Evolutionary conservation across 2,113 vertebrate species (phyloP).

Genomic region (Morphnarchus princeps): DNA sequence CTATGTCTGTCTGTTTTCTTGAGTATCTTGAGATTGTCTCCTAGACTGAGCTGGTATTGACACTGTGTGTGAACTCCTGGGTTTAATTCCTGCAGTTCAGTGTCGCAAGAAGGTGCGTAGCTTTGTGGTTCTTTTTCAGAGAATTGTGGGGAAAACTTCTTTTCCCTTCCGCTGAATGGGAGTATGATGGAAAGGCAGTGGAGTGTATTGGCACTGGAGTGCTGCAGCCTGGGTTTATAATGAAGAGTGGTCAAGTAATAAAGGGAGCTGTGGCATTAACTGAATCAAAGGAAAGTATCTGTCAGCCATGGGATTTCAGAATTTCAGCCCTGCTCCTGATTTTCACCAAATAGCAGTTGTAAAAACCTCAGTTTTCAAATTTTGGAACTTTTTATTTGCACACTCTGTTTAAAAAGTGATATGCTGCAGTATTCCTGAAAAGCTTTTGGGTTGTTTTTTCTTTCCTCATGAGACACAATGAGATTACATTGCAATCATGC

Average conservation of each 20-base stretch:
- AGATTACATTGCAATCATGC: background rate
- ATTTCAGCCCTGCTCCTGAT: background rate
- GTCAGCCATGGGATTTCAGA: background rate
- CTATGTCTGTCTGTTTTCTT: background rate
- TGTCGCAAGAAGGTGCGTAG: background rate
- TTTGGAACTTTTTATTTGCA: background rate
- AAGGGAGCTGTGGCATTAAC: background rate
- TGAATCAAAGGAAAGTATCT: background rate
- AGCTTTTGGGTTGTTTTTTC: background rate
- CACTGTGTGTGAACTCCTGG: background rate
- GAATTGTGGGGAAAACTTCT: background rate
- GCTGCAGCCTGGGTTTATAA: background rate
- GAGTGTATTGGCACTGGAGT: background rate
- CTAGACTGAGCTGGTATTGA: background rate
- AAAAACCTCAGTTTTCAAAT: background rate
- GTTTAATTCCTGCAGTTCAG: background rate
- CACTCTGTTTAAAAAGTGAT: background rate
- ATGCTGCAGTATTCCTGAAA: background rate
- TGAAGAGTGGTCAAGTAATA: background rate
- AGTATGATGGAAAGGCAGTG: background rate
- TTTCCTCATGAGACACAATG: background rate
- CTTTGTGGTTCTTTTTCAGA: background rate
- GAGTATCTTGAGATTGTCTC: background rate
- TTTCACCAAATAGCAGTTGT: background rate
- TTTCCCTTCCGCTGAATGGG: background rate